These are phyloP conservation scores for Cettia cetti DNA, from an alignment of 2,113 vertebrate genomes.

Conservation along the genomic window DNA sequence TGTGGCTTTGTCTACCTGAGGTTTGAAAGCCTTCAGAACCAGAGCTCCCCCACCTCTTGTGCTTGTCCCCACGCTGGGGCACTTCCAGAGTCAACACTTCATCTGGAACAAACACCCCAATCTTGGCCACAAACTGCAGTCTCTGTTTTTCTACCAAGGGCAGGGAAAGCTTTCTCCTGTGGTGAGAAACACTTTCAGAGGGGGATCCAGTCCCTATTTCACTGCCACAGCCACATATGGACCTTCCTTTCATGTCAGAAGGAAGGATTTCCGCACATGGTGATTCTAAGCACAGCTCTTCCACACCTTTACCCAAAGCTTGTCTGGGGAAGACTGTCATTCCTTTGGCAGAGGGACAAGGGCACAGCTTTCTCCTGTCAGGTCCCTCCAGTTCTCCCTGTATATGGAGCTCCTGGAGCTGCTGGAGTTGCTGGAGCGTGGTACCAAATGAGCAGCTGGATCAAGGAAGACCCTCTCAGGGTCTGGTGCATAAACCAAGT, in stretches of 20 bases:
- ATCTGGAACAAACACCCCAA: not conserved
- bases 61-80: not conserved
- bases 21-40: not conserved
- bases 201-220: not conserved
- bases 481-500: not conserved
- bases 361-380: not conserved
- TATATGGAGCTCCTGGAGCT: not conserved
- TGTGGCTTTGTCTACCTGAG: not conserved
- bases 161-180: not conserved
- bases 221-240: too few relatives aligned
- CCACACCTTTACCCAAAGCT: not conserved
- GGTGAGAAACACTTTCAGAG: not conserved
- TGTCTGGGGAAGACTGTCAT: not conserved
- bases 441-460: not conserved
- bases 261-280: not conserved
- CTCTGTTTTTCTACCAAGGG: not conserved
- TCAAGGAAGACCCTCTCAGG: not conserved
- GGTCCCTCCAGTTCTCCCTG: not conserved
- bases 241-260: not conserved
- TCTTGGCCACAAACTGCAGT: not conserved
- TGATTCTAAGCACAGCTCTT: not conserved
- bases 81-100: not conserved
- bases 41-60: not conserved
- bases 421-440: not conserved
- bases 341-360: not conserved